Conservation (phyloP, 2,888 invertebrate genomes). For the Cyclophora punctaria region DNA sequence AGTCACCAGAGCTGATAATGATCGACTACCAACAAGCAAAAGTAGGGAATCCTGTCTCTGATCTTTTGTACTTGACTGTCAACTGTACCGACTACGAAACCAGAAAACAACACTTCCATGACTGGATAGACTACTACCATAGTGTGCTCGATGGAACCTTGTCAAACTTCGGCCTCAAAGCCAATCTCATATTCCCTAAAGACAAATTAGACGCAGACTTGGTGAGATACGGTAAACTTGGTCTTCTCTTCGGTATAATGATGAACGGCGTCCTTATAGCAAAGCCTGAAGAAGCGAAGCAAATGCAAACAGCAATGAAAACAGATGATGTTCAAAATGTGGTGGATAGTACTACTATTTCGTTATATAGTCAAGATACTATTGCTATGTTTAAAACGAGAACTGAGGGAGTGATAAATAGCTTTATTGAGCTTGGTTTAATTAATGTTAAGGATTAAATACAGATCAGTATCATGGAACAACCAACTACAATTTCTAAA, state of each 20-base stretch:
- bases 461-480: too few relatives aligned
- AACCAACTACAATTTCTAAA: too few relatives aligned
- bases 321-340: not conserved
- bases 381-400: slow-evolving; percentile 10
- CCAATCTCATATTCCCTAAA: slow-evolving; percentile 22
- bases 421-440: slow-evolving; percentile 16
- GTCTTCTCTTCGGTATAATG: slow-evolving; percentile 15
- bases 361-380: slow-evolving; percentile 1
- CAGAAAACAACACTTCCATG: slow-evolving; percentile 21
- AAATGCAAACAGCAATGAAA: slow-evolving; percentile 14
- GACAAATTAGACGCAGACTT: slow-evolving; percentile 28
- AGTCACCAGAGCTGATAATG: slow-evolving; percentile 19
- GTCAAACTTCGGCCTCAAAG: slow-evolving; percentile 21
- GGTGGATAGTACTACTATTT: not conserved
- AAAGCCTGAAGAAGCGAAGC: slow-evolving; percentile 19
- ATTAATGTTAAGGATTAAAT: too few relatives aligned
- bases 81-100: slow-evolving; percentile 28
- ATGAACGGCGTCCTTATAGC: slow-evolving; percentile 13
- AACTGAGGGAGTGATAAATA: slow-evolving; percentile 18
- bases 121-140: slow-evolving; percentile 31
- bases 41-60: slow-evolving; percentile 22
- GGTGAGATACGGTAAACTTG: slow-evolving; percentile 20
- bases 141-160: slow-evolving; percentile 23
- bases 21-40: slow-evolving; percentile 33
- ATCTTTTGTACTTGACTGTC: slow-evolving; percentile 27